Evolutionary conservation across 2,113 vertebrate species (phyloP).

Genomic region (Phaethornis superciliosus): DNA sequence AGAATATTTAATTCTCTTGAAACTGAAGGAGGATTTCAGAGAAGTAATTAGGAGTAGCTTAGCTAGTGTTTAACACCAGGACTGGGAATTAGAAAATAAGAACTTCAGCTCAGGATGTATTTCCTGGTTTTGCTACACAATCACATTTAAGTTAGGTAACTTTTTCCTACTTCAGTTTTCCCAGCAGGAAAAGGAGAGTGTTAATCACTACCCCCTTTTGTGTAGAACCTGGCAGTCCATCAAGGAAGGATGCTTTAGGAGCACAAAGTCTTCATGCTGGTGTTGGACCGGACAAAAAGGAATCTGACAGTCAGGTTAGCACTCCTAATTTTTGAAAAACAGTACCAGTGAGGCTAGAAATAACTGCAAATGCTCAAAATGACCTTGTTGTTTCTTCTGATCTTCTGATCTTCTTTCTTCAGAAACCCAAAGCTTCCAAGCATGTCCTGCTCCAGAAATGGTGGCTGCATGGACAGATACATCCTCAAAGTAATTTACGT

Average conservation of each 20-base stretch:
- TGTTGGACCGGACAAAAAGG: not conserved
- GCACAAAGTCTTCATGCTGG: not conserved
- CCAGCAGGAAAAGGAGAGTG: not conserved
- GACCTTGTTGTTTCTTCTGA: not conserved
- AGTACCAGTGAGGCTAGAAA: not conserved
- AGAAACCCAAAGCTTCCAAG: not conserved
- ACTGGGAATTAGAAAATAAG: not conserved
- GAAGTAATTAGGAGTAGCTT: constrained; percentile 7
- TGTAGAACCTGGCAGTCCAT: not conserved
- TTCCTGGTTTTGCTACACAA: not conserved
- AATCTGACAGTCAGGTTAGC: not conserved
- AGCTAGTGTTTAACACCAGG: not conserved
- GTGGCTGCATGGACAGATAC: not conserved
- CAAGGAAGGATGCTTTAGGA: not conserved
- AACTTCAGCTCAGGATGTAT: not conserved
- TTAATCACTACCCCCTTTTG: not conserved
- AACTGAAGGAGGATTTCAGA: constrained; percentile 2
- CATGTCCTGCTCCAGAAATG: not conserved
- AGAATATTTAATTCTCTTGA: constrained; percentile 8
- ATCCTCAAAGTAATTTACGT: constrained; percentile 26
- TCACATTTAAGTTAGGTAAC: not conserved
- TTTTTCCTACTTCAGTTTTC: not conserved
- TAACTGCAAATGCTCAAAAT: not conserved
- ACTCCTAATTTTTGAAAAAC: not conserved
- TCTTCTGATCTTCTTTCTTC: too few species aligned